Evolutionary conservation across 2,797 vertebrate genomes (phyloP), one percentile per base, ranked within the genome.

Genomic region (Carduelis carduelis): DNA sequence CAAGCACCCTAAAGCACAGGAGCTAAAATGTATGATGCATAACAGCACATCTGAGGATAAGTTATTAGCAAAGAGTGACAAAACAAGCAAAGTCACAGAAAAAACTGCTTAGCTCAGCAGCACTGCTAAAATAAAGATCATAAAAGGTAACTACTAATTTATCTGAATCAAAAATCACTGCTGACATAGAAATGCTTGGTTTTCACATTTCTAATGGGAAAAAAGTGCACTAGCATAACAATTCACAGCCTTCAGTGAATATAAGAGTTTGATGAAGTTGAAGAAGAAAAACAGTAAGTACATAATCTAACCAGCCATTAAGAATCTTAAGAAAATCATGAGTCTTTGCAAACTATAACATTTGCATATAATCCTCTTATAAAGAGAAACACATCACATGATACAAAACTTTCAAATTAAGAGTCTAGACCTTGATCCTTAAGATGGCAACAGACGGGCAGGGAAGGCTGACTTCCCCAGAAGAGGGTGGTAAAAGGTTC

Each of bases 1-100:
- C 43, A 83, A 95, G 34, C 39, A 88, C 72, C 85, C 87, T 78
- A 72, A 88, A 90, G 96, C 87, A 90, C 20, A 77, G 22, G 8
- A 83, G 21, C 81, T 84, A 47, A 78, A 84, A 92, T 14, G 21
- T 19, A 39, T 69, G 65, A 85, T 61, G 43, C 27, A 17, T 56
- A 74, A 63, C 30, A 79, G 28, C 20, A 91, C 43, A 72, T 24
- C 11, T 65, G 64, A 95, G 32, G 9, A 71, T 71, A 71, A 55
- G 41, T 65, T 78, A 90, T 41, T 83, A 84, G 50, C 23, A 69
- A 78, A 68, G 76, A 86, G 77, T 52, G 80, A 86, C 43, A 86
- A 81, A 89, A 87, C 50, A 86, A 64, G 37, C 23, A 60, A 83
- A 74, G 32, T 60, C 83, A 83, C 5, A 28, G 43, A n/a, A 89